Conservation (phyloP, 2,797 vertebrate genomes). For the Pipistrellus pygmaeus region DNA sequence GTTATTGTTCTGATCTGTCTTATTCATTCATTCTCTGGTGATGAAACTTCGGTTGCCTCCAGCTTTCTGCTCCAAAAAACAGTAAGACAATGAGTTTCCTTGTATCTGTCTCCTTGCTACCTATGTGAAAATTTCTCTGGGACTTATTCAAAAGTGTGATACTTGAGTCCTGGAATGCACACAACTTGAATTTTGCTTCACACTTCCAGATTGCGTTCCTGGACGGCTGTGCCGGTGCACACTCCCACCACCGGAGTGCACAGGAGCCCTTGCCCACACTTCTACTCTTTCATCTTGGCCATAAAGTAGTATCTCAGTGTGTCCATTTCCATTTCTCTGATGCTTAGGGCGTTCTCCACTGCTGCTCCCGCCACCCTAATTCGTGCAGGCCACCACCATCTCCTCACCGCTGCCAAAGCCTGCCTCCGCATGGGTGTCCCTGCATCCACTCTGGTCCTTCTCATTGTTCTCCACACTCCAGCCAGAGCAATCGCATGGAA, state of each 20-base stretch:
- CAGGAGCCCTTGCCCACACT: accelerated
- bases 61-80: conserved; percentile 15
- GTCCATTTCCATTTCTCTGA: not conserved
- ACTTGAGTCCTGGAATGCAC: not conserved
- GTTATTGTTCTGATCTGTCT: not conserved
- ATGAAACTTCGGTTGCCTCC: not conserved
- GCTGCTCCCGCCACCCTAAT: not conserved
- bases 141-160: not conserved
- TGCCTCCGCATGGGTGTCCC: not conserved
- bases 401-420: not conserved
- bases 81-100: not conserved
- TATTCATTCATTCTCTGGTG: not conserved
- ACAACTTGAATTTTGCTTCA: not conserved
- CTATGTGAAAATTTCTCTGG: not conserved
- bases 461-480: not conserved
- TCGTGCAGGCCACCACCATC: not conserved
- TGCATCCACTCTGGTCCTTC: not conserved
- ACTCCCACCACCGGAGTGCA: not conserved
- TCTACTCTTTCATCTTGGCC: not conserved
- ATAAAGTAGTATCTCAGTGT: not conserved
- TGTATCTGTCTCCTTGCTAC: not conserved
- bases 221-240: not conserved
- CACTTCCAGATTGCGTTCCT: not conserved
- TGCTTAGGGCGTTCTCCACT: not conserved
- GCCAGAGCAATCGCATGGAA: not conserved